phyloP scores from a whole-genome alignment of 2,113 vertebrate genomes.

The Mola mola region DNA sequence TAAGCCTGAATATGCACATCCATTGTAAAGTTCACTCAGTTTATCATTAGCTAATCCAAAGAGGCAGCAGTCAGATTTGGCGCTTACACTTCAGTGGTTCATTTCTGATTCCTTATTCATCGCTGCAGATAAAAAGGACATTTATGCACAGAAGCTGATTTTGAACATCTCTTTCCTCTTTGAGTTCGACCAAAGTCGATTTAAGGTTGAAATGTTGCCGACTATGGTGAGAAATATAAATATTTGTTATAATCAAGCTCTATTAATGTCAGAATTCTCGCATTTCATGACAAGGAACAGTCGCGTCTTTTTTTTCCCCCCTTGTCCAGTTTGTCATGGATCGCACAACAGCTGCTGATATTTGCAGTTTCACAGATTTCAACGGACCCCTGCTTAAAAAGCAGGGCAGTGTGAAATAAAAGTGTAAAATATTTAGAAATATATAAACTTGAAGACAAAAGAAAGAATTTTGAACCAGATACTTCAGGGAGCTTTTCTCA shows the following conservation, averaged over 20 bases:
- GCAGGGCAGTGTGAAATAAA: constrained; percentile 58
- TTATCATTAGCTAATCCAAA: too few relatives aligned
- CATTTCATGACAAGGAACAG: constrained; percentile 30
- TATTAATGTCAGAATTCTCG: constrained; percentile 4
- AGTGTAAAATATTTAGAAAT: constrained; percentile 70
- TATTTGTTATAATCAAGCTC: constrained; percentile 13
- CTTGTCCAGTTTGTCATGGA: constrained; percentile 52
- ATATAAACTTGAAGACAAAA: constrained; percentile 62
- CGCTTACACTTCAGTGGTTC: neutral
- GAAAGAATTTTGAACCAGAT: constrained; percentile 66
- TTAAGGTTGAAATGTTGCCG: constrained; percentile 1
- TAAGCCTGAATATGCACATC: neutral
- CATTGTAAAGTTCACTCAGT: too few relatives aligned
- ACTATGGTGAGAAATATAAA: neutral
- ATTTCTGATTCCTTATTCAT: constrained; percentile 1
- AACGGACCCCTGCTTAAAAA: constrained; percentile 47
- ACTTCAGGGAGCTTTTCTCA: constrained; percentile 32
- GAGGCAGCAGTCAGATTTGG: neutral
- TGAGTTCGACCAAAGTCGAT: too few relatives aligned
- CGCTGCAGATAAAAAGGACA: neutral
- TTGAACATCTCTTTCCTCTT: too few relatives aligned
- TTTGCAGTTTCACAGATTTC: constrained; percentile 59
- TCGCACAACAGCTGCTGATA: constrained; percentile 68
- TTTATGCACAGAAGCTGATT: neutral
- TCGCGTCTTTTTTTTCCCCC: constrained; percentile 22